Conservation (phyloP, 1,140 invertebrate genomes). For the Atta colombica region DNA sequence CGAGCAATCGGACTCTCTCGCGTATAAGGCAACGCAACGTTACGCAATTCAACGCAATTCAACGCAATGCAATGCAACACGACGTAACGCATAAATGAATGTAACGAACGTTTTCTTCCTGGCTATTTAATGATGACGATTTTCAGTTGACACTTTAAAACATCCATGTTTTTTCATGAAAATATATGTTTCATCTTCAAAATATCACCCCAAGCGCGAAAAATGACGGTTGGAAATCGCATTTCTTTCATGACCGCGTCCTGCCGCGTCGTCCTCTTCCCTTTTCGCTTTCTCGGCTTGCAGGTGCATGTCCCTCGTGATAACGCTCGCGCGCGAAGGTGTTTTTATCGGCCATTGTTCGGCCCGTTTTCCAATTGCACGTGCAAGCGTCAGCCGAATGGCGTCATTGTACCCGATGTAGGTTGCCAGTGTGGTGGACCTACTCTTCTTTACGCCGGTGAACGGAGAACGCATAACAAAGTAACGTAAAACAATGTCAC, state of each 20-base stretch:
- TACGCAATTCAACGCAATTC: background rate
- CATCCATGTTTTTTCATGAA: conserved; percentile 11
- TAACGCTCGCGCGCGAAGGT: conserved; percentile 50
- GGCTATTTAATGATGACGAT: conserved; percentile 18
- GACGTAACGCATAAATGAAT: conserved; percentile 9
- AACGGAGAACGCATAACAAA: conserved; percentile 79
- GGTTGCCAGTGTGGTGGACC: conserved; percentile 79
- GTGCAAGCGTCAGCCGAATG: conserved; percentile 62
- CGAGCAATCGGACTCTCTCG: background rate
- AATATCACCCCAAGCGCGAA: background rate
- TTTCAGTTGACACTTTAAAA: conserved; percentile 21
- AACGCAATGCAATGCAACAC: background rate
- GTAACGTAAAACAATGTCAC: conserved; percentile 78
- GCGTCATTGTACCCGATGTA: conserved; percentile 82
- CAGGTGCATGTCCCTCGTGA: conserved; percentile 1
- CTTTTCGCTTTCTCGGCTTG: background rate
- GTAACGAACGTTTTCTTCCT: conserved; percentile 41
- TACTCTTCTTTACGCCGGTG: conserved; percentile 56
- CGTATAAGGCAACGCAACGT: background rate
- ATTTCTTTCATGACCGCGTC: background rate
- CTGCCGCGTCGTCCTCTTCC: background rate
- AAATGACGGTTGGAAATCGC: conserved; percentile 6
- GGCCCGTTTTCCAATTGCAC: conserved; percentile 80
- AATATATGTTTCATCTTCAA: background rate
- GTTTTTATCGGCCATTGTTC: conserved; percentile 72